phyloP scores from a whole-genome alignment of 2,113 vertebrate genomes.

The Clarias gariepinus region DNA sequence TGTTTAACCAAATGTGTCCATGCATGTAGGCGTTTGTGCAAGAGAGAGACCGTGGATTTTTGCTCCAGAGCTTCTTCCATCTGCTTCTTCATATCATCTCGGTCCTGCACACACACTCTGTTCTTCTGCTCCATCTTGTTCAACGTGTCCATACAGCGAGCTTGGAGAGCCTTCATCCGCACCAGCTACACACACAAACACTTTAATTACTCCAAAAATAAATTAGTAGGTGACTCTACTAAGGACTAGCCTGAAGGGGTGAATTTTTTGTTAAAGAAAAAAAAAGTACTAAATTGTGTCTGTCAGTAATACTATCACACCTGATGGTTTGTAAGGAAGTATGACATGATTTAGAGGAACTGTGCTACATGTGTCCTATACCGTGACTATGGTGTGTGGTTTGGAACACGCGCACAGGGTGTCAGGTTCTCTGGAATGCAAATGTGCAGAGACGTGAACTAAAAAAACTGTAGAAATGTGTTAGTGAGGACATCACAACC shows the following conservation, averaged over 20 bases:
- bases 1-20: background rate
- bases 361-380: too few relatives aligned
- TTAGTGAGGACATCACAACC: too few relatives aligned
- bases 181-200: constrained; percentile 38
- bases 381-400: too few relatives aligned
- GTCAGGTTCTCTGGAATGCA: background rate
- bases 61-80: constrained; percentile 72
- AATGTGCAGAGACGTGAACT: background rate
- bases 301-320: too few relatives aligned
- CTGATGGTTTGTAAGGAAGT: too few relatives aligned
- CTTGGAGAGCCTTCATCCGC: constrained; percentile 63
- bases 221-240: too few relatives aligned
- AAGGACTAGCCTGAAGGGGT: too few relatives aligned
- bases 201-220: too few relatives aligned
- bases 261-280: too few relatives aligned
- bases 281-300: too few relatives aligned
- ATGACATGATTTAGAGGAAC: too few relatives aligned
- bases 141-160: constrained; percentile 63
- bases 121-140: constrained; percentile 69
- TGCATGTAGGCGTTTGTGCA: background rate
- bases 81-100: constrained; percentile 65
- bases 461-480: background rate
- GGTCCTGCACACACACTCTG: constrained; percentile 68
- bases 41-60: constrained; percentile 72
- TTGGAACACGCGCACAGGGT: too few relatives aligned